Conservation (phyloP, 2,113 vertebrate species). For the pig (Sus scrofa) region DNA sequence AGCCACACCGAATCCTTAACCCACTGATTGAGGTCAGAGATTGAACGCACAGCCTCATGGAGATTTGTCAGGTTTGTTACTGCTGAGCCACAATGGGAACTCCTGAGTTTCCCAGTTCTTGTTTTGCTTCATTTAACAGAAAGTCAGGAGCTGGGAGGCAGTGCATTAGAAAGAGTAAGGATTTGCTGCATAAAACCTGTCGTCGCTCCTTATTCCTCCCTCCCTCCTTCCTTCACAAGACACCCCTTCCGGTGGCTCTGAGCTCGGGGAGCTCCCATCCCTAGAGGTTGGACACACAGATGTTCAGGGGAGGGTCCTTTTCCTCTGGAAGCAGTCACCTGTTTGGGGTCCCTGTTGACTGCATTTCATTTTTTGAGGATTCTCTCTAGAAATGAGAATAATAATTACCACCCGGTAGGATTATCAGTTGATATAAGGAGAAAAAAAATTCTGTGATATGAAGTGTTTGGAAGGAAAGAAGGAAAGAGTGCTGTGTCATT, state of each 20-base stretch:
- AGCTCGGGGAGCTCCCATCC: accelerated
- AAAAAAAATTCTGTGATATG: too few species aligned
- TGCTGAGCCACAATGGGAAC: too few species aligned
- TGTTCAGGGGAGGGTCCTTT: accelerated
- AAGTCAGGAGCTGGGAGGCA: background rate
- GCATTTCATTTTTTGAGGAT: background rate
- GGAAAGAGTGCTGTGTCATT: too few species aligned
- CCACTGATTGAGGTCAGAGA: too few species aligned
- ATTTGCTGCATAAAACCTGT: background rate
- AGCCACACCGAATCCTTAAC: too few species aligned
- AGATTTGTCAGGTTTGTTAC: too few species aligned
- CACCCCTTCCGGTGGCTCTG: too few species aligned
- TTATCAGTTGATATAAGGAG: too few species aligned
- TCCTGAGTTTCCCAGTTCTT: background rate
- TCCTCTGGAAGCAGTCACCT: accelerated
- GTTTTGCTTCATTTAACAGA: background rate
- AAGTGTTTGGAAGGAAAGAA: too few species aligned
- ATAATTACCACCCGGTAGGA: too few species aligned
- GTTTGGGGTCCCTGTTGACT: background rate
- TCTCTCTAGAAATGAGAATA: background rate
- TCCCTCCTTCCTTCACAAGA: background rate
- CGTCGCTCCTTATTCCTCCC: background rate
- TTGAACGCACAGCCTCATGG: too few species aligned
- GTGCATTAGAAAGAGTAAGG: background rate
- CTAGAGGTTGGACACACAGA: accelerated